Evolutionary conservation across 2,797 vertebrate genomes (phyloP).

Genomic region (Micromesistius poutassou): DNA sequence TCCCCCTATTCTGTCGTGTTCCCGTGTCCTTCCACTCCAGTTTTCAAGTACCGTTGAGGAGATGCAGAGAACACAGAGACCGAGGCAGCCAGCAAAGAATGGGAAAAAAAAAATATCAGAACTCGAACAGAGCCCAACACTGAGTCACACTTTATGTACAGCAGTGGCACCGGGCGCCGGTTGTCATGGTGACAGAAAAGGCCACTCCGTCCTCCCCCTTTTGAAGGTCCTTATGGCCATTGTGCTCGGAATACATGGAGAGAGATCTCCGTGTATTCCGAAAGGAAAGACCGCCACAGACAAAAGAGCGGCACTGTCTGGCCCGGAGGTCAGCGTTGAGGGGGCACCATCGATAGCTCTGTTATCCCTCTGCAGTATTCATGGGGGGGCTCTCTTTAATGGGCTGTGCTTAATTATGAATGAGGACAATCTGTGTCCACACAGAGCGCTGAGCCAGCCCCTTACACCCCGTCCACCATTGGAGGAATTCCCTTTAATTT

Average conservation of each 20-base stretch:
- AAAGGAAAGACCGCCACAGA: neutral
- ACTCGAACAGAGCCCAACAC: neutral
- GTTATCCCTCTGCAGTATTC: constrained; percentile 58
- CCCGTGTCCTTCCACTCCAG: constrained; percentile 40
- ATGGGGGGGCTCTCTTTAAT: constrained; percentile 62
- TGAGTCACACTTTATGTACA: neutral
- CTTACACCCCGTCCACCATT: constrained; percentile 75
- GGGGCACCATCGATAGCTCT: neutral
- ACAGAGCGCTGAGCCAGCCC: constrained; percentile 74
- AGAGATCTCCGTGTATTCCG: neutral
- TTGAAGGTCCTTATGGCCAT: neutral
- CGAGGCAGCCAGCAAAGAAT: too few relatives aligned
- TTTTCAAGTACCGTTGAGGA: constrained; percentile 31
- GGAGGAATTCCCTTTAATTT: constrained; percentile 64
- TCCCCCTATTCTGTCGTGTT: constrained; percentile 31
- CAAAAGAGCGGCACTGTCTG: neutral
- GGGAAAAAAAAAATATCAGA: neutral
- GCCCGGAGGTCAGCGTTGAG: neutral
- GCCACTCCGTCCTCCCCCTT: neutral
- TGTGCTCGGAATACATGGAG: constrained; percentile 5
- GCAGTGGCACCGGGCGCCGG: neutral
- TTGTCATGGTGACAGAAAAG: constrained; percentile 1
- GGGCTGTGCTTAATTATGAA: constrained; percentile 82
- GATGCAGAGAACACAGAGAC: neutral
- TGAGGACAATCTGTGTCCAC: constrained; percentile 77